Percentiles rank a stretch among this genome's conserved stretches.
Evolutionary conservation across 2,797 vertebrate species (phyloP).

Genomic region (Setipinna tenuifilis): DNA sequence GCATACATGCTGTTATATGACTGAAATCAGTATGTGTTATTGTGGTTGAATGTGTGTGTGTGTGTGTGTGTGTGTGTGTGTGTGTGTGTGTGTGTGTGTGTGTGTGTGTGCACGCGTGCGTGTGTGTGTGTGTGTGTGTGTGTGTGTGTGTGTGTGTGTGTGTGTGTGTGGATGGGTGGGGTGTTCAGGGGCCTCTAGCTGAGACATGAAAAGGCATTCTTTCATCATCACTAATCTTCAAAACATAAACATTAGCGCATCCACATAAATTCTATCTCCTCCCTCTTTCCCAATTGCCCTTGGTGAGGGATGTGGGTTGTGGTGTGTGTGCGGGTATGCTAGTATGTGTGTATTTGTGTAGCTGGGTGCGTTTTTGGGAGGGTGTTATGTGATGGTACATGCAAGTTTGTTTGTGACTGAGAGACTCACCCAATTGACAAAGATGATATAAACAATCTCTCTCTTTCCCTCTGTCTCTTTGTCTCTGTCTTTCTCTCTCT

Average conservation of each 20-base stretch:
- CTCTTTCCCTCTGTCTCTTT: neutral
- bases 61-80: constrained; percentile 38
- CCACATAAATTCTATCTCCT: constrained; percentile 54
- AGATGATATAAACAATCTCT: constrained; percentile 7
- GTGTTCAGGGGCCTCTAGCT: constrained; percentile 70
- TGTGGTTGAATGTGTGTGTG: constrained; percentile 21
- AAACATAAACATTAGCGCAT: constrained; percentile 82
- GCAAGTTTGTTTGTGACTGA: neutral
- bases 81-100: constrained; percentile 40
- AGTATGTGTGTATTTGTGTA: constrained; percentile 50
- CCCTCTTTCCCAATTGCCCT: constrained; percentile 57
- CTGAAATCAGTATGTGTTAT: neutral
- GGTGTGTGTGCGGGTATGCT: constrained; percentile 25
- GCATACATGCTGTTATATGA: neutral
- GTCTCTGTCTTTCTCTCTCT: neutral
- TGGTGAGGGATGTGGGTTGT: constrained; percentile 66
- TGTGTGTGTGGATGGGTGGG: constrained; percentile 64
- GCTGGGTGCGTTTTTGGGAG: too few species aligned
- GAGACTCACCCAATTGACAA: constrained; percentile 59
- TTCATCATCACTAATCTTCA: constrained; percentile 83
- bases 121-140: too few species aligned
- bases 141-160: constrained; percentile 21
- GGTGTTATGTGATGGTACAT: too few species aligned
- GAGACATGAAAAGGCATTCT: constrained; percentile 81
- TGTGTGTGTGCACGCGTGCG: constrained; percentile 24